A percentile compares a stretch with the other conserved stretches of the same genome.
Conservation (phyloP, 2,888 invertebrate species). For the Orthosia gracilis region DNA sequence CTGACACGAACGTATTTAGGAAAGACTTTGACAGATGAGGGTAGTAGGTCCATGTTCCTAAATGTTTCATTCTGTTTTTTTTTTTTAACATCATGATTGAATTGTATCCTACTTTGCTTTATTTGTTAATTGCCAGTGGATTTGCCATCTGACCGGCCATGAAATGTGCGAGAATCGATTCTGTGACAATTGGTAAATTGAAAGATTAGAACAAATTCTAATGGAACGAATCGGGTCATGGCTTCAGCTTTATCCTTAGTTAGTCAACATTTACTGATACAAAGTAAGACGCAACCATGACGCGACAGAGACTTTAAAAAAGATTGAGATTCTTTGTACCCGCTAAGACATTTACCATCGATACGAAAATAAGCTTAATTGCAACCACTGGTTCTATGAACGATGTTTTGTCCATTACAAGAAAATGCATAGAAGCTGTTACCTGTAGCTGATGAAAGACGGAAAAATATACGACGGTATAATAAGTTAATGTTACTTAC, state of each 20-base stretch:
- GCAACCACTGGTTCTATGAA: too few species aligned
- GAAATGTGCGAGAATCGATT: slow-evolving; percentile 61
- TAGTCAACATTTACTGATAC: slow-evolving; percentile 17
- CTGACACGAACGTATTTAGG: not conserved
- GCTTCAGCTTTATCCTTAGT: slow-evolving; percentile 54
- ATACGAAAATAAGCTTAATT: not conserved
- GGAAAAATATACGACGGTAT: too few species aligned
- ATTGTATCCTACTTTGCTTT: slow-evolving; percentile 50
- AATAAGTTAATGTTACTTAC: slow-evolving; percentile 74
- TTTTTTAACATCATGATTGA: not conserved
- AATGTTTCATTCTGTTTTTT: not conserved
- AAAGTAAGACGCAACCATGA: not conserved
- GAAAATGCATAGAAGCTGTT: not conserved
- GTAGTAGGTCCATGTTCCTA: not conserved
- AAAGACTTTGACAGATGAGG: too few species aligned
- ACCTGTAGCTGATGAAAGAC: too few species aligned
- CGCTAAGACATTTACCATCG: not conserved
- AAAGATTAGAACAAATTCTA: slow-evolving; percentile 80
- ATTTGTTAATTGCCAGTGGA: slow-evolving; percentile 61
- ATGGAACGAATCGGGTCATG: slow-evolving; percentile 77
- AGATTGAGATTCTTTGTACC: not conserved
- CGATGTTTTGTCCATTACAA: too few species aligned
- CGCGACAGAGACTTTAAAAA: not conserved
- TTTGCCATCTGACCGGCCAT: slow-evolving; percentile 54
- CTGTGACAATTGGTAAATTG: slow-evolving; percentile 74